Evolutionary conservation across 2,888 invertebrate species (phyloP).

Genomic region (Ferrisia virgata): DNA sequence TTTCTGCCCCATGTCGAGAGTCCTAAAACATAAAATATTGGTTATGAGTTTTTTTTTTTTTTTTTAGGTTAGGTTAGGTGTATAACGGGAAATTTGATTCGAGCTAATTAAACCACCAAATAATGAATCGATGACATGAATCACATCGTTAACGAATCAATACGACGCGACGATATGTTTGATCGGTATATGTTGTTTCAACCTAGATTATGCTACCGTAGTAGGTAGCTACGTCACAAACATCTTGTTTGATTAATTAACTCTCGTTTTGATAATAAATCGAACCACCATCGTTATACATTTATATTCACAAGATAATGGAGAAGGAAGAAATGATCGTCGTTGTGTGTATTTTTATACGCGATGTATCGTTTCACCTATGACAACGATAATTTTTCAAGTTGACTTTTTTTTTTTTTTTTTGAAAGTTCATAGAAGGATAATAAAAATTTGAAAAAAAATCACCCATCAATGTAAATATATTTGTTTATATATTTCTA

Average conservation of each 20-base stretch:
- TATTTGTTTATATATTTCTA: no score
- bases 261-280: not conserved
- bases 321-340: not conserved
- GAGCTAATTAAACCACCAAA: not conserved
- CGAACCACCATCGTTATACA: not conserved
- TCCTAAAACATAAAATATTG: constrained; percentile 57
- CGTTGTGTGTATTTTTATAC: not conserved
- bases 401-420: no score
- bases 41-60: not conserved
- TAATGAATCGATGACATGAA: not conserved
- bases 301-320: no score
- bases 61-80: no score
- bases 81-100: not conserved
- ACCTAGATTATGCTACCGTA: not conserved
- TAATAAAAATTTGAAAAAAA: no score
- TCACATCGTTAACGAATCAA: not conserved
- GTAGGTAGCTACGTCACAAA: not conserved
- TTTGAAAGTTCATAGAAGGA: no score
- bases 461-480: no score
- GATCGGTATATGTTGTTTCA: not conserved
- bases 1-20: constrained; percentile 72
- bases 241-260: not conserved
- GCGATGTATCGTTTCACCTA: not conserved
- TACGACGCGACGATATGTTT: not conserved
- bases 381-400: not conserved